These are phyloP conservation scores for Manacus vitellinus DNA, from an alignment of 2,113 vertebrate species.

Conservation along the genomic window DNA sequence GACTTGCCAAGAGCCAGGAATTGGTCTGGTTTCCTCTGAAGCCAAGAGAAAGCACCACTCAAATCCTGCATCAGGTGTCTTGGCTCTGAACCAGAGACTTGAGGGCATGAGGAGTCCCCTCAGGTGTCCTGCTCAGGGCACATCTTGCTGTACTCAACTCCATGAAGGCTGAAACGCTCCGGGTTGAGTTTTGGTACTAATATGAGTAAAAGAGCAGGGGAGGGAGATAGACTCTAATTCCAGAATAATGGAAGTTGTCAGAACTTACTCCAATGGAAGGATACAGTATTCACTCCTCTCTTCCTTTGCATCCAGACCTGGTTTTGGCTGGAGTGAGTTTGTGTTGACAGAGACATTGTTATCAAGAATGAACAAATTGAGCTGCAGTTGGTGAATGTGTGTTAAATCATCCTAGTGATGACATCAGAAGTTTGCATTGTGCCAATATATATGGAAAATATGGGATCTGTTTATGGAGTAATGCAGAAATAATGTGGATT, in stretches of 20 bases:
- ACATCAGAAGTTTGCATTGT: neutral
- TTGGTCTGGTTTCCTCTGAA: neutral
- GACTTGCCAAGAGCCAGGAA: neutral
- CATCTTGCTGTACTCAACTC: neutral
- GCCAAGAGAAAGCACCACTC: neutral
- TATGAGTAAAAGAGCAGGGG: neutral
- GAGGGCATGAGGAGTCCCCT: neutral
- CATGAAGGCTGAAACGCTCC: neutral
- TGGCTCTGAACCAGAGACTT: neutral
- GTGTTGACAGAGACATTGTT: neutral
- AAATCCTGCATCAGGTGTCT: neutral
- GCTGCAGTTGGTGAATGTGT: neutral
- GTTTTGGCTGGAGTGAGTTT: neutral
- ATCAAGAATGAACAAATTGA: neutral
- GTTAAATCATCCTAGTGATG: neutral
- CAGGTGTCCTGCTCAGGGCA: neutral
- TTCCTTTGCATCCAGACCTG: neutral
- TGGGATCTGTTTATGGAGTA: neutral
- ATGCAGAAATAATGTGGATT: neutral
- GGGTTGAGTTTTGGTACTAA: fast-evolving
- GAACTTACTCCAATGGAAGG: neutral
- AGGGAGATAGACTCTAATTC: neutral
- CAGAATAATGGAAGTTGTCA: neutral
- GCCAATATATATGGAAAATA: neutral
- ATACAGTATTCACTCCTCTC: neutral